Base-by-base conservation (phyloP, 2,797 vertebrate species). In the Clarias laeviceps region DNA sequence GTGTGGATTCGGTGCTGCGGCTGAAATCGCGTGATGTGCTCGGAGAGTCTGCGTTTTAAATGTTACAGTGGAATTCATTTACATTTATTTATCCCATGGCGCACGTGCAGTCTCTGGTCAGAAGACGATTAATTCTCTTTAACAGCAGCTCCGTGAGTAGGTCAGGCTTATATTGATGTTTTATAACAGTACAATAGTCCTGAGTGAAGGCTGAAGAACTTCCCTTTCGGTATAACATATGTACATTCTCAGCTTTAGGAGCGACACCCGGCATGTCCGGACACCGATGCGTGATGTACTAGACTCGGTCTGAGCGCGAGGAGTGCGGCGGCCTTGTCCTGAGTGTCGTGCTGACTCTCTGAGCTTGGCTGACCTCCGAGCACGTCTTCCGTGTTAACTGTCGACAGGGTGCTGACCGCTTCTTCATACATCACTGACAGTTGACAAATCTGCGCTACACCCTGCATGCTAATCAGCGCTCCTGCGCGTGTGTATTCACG, bases 371-470 rank as follows among this genome's bases (percentile, higher is more conserved):
- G 78, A 65, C 78, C 78, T 91, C 91, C 90, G 61, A 17, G 85
- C 89, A 87, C 80, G 88, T 83, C 87, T 89, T 88, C 88, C 86
- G 92, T 90, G 86, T 85, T 92, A 90, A 88, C 88, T 90, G 86
- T 89, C 85, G 76, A 80, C 81, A 93, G 94, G 93, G 87, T 94
- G 95, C 94, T 94, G 94, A 95, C 91, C 91, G 89, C 91, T 68
- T 66, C 40, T 29, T 77, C 92, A 90, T 78, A 87, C 61, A 85
- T 89, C 84, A 80, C 89, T 92, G 93, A 94, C 93, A 89, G 90
- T 91, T 93, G 93, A 93, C 94, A 94, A 95, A 94, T 93, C 89
- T 90, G 91, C 90, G 87, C 88, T 89, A 92, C 91, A 90, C 89
- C 91, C 92, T 91, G 91, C 92, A 91, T 94, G 87, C 90, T 91